Percentiles rank a stretch among this genome's conserved stretches.
phyloP scores from a whole-genome alignment of 2,113 vertebrate species.

The Sinosuthora webbiana region DNA sequence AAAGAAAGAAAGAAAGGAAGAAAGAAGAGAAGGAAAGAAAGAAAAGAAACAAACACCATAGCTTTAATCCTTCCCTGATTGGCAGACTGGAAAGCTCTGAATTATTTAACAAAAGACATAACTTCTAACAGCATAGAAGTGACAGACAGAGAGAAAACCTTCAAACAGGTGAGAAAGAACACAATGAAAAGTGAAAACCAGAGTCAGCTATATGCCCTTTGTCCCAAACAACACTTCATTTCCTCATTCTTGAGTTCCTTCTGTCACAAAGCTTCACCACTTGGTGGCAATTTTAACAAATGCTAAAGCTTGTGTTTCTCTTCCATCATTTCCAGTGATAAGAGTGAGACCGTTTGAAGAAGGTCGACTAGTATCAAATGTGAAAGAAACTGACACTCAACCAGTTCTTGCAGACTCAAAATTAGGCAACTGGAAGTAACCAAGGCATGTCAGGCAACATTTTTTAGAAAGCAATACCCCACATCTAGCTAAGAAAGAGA shows the following conservation, averaged over 20 bases:
- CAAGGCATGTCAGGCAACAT: background rate
- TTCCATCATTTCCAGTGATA: background rate
- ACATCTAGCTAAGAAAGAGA: background rate
- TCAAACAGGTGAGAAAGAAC: constrained; percentile 68
- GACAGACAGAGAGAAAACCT: constrained; percentile 55
- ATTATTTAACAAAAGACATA: constrained; percentile 83
- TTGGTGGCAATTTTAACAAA: background rate
- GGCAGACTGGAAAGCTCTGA: constrained; percentile 73
- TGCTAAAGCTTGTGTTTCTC: background rate
- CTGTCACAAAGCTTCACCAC: background rate
- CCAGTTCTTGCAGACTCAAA: background rate
- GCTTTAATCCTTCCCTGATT: constrained; percentile 74
- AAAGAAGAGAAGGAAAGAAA: background rate
- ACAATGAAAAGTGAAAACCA: constrained; percentile 41
- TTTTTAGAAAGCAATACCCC: background rate
- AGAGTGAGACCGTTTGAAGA: background rate
- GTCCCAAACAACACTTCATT: constrained; percentile 19
- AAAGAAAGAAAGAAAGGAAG: background rate
- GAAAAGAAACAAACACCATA: background rate
- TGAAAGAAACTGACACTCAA: background rate
- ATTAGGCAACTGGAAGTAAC: background rate
- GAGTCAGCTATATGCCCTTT: constrained; percentile 31
- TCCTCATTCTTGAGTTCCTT: background rate
- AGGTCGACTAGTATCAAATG: background rate
- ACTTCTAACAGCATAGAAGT: constrained; percentile 75